These are phyloP conservation scores for Ophraella communa DNA, from an alignment of 2,888 invertebrate species.

Conservation along the genomic window DNA sequence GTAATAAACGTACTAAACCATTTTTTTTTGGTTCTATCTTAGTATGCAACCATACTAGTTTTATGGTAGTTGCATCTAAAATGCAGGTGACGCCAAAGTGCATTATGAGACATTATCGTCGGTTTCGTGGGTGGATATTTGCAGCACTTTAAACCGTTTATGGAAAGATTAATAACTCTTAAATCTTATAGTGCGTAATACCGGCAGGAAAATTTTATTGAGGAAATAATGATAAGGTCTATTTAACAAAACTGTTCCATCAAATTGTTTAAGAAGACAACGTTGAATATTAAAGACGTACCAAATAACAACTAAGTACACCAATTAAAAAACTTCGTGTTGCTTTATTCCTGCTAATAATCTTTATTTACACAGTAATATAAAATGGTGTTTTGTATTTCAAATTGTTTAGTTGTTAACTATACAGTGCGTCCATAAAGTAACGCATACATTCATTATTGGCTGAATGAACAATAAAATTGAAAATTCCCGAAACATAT, in stretches of 20 bases:
- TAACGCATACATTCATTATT: too few relatives aligned
- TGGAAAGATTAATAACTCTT: constrained; percentile 21
- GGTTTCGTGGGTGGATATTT: constrained; percentile 16
- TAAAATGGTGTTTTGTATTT: too few relatives aligned
- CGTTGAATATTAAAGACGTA: too few relatives aligned
- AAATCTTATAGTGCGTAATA: neutral
- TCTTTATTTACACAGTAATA: too few relatives aligned
- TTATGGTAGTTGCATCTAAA: constrained; percentile 9
- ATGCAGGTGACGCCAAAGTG: constrained; percentile 18
- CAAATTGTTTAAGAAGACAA: neutral
- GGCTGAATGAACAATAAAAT: too few relatives aligned
- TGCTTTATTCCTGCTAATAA: too few relatives aligned
- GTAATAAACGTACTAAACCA: neutral
- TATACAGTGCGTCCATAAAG: too few relatives aligned
- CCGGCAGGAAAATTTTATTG: neutral
- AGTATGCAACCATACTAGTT: constrained; percentile 20
- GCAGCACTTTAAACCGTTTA: constrained; percentile 30
- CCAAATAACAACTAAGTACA: too few relatives aligned
- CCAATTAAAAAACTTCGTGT: too few relatives aligned
- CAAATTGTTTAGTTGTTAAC: too few relatives aligned
- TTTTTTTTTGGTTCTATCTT: neutral
- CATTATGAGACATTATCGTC: constrained; percentile 16
- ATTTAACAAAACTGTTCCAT: neutral
- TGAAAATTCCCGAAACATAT: too few relatives aligned
- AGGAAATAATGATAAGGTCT: neutral